These are phyloP conservation scores for Epirrhoe alternata DNA, from an alignment of 2,888 invertebrate genomes.

Conservation along the genomic window DNA sequence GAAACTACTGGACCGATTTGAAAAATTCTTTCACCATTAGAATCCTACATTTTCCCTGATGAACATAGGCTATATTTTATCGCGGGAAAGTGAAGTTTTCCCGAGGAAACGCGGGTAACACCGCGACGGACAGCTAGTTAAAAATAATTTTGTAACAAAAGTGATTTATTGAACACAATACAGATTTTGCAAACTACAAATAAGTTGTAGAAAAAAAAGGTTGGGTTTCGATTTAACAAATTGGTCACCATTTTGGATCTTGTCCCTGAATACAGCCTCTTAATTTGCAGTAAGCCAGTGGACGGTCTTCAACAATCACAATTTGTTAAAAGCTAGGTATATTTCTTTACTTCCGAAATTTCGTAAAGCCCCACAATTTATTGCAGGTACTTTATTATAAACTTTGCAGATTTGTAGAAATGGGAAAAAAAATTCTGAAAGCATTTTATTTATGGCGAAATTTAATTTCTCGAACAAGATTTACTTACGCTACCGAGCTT, in stretches of 20 bases:
- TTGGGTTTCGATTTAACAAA: too few species aligned
- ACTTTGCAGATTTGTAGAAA: slow-evolving; percentile 30
- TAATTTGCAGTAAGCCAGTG: background rate
- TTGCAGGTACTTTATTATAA: slow-evolving; percentile 38
- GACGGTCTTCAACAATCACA: slow-evolving; percentile 20
- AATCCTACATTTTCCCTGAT: too few species aligned
- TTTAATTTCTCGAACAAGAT: slow-evolving; percentile 6
- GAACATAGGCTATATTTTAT: too few species aligned
- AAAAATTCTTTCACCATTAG: too few species aligned
- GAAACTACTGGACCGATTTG: too few species aligned
- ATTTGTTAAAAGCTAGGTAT: slow-evolving; percentile 22
- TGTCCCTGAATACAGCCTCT: background rate
- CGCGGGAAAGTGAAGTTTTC: too few species aligned
- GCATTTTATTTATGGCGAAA: background rate
- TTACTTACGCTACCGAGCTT: background rate
- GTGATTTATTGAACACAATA: too few species aligned
- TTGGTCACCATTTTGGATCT: too few species aligned
- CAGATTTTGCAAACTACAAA: too few species aligned
- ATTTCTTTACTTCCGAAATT: slow-evolving; percentile 26
- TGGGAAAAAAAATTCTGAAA: slow-evolving; percentile 8
- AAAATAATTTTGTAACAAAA: too few species aligned
- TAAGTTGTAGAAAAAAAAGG: background rate
- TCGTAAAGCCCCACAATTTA: slow-evolving; percentile 23
- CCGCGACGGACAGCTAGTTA: too few species aligned
- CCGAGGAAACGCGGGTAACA: too few species aligned